Evolutionary conservation across 2,113 vertebrate species (phyloP), one percentile per base, ranked within the genome.

Genomic region (Platysternon megacephalum): DNA sequence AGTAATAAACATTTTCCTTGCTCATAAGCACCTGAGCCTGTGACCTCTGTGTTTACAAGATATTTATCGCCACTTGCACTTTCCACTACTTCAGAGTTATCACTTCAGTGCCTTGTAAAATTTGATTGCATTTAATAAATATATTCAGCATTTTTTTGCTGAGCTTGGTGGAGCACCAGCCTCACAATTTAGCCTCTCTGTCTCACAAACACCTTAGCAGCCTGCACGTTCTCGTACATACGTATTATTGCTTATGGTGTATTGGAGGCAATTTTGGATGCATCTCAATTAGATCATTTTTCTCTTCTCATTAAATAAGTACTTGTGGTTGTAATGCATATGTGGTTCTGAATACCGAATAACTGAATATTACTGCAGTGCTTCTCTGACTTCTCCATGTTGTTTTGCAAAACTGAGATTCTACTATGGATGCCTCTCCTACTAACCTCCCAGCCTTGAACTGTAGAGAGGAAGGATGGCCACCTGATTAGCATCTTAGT

Each of bases 41-140:
- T 97, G 98, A 98, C 98, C 98, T 97, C 96, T 92, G 84, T 97
- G 95, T 98, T 98, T 96, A 95, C 95, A 96, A 97, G 96, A 95
- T 97, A 94, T 96, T 98, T 98, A 98, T 94, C 35, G 88, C 95
- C 87, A 91, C 95, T 78, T 95, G 95, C 90, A 78, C 93, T 95
- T 82, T 88, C 94, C 95, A 32, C 74, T 65, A 53, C 89, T 94
- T 35, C 44, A 84, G 97, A 89, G 93, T 96, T 97, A 97, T 97
- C 98, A 95, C 94, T 97, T 94, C 84, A 84, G 80, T 91, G 96
- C 95, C 97, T 97, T 98, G 96, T 98, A 98, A 98, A 97, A 96
- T 96, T 94, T 97, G 97, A 97, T 97, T 96, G 93, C 6, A 1
- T 97, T 98, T 97, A 96, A 96, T 97, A 97, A 98, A 97, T 79